Evolutionary conservation across 1,140 invertebrate genomes (phyloP).

Genomic region (Drosophila nebulosa): DNA sequence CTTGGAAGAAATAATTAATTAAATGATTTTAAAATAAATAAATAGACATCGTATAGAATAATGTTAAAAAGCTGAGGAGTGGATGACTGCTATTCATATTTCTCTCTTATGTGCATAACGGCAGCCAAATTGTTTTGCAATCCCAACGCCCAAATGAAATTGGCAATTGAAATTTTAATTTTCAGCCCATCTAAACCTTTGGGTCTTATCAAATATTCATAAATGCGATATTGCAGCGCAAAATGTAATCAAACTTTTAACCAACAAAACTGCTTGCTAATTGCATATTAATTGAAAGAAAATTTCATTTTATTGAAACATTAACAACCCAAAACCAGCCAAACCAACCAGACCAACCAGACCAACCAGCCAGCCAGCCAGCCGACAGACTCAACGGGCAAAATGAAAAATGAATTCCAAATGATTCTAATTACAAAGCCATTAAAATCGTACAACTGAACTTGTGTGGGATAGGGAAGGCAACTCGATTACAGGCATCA

Average conservation of each 20-base stretch:
- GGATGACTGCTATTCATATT: neutral
- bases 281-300: conserved; percentile 31
- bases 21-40: no score
- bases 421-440: conserved; percentile 4
- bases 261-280: conserved; percentile 12
- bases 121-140: neutral
- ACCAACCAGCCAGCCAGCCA: neutral
- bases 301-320: conserved; percentile 19
- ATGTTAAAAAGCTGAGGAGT: no score
- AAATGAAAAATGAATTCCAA: conserved; percentile 2
- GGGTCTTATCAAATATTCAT: neutral
- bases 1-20: neutral
- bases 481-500: conserved; percentile 4
- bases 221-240: neutral
- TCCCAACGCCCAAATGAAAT: neutral
- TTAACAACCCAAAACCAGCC: conserved; percentile 5
- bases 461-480: neutral
- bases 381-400: neutral
- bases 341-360: neutral
- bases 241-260: neutral
- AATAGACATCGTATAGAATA: no score
- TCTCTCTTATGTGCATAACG: neutral
- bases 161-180: neutral
- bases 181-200: neutral
- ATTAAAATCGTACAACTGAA: neutral